Percentiles rank a stretch among this genome's conserved stretches.
Conservation (phyloP, 1,140 invertebrate species). For the Coelopa frigida region DNA sequence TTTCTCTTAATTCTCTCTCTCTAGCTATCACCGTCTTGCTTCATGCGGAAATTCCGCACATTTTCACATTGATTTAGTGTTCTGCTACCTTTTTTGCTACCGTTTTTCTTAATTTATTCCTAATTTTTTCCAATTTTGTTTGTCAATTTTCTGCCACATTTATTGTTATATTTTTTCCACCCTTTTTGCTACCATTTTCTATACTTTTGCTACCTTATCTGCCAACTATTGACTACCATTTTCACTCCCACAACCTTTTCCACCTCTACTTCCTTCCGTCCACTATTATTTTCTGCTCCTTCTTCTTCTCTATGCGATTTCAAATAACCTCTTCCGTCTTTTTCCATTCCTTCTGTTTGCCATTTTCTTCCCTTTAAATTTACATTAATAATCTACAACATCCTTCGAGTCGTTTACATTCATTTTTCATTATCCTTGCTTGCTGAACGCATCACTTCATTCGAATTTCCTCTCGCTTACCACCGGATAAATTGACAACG, state of each 20-base stretch:
- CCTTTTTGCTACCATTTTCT: neutral
- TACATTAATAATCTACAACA: neutral
- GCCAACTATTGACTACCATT: no score
- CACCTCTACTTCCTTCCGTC: neutral
- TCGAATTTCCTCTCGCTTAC: neutral
- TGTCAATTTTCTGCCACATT: neutral
- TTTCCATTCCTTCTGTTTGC: neutral
- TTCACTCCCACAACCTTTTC: constrained; percentile 1
- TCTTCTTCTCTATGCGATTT: constrained; percentile 3
- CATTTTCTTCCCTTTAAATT: no score
- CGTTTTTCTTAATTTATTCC: neutral
- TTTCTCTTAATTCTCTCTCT: neutral
- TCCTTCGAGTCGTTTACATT: neutral
- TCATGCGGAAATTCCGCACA: no score
- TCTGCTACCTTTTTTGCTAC: neutral
- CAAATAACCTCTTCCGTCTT: neutral
- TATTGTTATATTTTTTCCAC: neutral
- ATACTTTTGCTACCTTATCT: no score
- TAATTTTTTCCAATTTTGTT: neutral
- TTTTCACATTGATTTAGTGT: neutral
- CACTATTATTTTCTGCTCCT: neutral
- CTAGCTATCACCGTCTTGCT: no score
- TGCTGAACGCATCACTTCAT: neutral
- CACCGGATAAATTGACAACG: no score
- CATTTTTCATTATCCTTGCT: neutral